A percentile compares a stretch with the other conserved stretches of the same genome.
Evolutionary conservation across 2,888 invertebrate species (phyloP).

Genomic region (Amaurobius ferox): DNA sequence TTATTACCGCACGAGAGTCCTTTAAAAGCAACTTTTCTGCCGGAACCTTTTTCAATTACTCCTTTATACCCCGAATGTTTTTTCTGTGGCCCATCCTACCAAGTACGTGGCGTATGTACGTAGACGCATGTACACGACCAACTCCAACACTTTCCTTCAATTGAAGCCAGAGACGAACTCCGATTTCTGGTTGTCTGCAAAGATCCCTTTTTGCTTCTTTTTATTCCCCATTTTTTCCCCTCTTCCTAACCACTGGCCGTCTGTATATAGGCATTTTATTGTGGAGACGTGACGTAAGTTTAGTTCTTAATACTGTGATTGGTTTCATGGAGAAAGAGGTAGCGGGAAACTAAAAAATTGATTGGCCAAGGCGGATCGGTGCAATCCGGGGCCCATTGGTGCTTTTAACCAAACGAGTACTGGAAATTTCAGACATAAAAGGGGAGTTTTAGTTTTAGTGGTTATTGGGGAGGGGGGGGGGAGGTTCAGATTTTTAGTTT

Average conservation of each 20-base stretch:
- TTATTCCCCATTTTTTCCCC: not conserved
- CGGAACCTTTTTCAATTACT: slow-evolving; percentile 2
- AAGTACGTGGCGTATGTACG: not conserved
- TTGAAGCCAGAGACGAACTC: not conserved
- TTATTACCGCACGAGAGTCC: not conserved
- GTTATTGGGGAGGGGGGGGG: not conserved
- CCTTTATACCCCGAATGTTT: not conserved
- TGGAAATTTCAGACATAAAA: not conserved
- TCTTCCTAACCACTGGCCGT: not conserved
- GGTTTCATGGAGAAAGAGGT: not conserved
- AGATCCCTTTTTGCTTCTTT: not conserved
- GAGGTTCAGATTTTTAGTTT: not conserved
- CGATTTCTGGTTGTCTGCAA: not conserved
- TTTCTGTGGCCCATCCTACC: not conserved
- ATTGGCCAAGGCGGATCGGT: not conserved
- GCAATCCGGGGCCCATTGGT: not conserved
- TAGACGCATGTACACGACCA: not conserved
- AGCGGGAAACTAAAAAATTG: not conserved
- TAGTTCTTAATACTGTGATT: not conserved
- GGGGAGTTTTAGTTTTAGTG: not conserved
- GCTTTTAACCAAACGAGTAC: not conserved
- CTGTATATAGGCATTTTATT: slow-evolving; percentile 1
- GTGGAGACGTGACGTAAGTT: not conserved
- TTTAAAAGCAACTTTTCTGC: not conserved
- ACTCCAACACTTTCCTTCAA: not conserved